Conservation (phyloP, 2,113 vertebrate species). For the Amphiprion percula region DNA sequence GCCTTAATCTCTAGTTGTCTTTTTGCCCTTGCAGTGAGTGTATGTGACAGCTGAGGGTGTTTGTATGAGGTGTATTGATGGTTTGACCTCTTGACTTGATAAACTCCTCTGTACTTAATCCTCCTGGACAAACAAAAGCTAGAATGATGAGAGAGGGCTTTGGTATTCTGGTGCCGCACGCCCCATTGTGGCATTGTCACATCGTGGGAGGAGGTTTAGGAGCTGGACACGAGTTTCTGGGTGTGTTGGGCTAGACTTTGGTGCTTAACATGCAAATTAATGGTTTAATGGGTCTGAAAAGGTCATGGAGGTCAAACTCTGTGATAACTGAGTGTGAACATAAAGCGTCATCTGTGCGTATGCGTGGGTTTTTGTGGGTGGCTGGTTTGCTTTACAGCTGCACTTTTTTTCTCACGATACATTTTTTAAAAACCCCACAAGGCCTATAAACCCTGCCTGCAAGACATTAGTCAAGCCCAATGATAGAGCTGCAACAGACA, state of each 20-base stretch:
- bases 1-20: constrained; percentile 39
- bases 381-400: constrained; percentile 52
- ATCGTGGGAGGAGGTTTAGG: constrained; percentile 1
- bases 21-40: constrained; percentile 28
- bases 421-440: constrained; percentile 19
- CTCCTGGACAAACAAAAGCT: constrained; percentile 56
- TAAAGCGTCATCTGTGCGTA: constrained; percentile 14
- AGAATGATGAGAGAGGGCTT: constrained; percentile 3
- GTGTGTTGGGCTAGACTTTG: neutral
- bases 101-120: constrained; percentile 67
- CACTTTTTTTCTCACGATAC: constrained; percentile 26
- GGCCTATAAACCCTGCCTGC: neutral
- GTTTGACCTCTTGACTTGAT: constrained; percentile 71
- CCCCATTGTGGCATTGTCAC: constrained; percentile 61
- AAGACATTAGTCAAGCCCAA: constrained; percentile 22
- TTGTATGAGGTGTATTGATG: constrained; percentile 53
- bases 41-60: constrained; percentile 45
- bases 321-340: constrained; percentile 76
- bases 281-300: constrained; percentile 71
- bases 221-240: neutral
- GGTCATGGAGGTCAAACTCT: constrained; percentile 71
- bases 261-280: constrained; percentile 82
- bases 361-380: constrained; percentile 54
- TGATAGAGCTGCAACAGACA: constrained; percentile 6
- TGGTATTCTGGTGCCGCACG: constrained; percentile 45